A percentile compares a stretch with the other conserved stretches of the same genome.
Conservation (phyloP, 2,888 invertebrate species). For the Meiosimyza platycephala region DNA sequence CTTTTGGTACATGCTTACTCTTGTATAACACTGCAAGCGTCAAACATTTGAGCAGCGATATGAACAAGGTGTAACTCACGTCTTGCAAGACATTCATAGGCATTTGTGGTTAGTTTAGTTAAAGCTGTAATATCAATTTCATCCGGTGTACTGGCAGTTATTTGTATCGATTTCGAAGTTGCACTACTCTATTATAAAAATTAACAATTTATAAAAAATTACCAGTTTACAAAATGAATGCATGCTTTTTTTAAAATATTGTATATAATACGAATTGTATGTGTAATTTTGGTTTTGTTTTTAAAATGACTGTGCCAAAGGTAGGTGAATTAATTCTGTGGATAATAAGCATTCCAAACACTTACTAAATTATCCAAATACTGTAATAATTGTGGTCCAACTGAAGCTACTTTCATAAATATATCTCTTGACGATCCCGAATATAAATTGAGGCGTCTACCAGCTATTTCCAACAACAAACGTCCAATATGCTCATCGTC, state of each 20-base stretch:
- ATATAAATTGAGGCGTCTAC: slow-evolving; percentile 79
- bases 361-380: slow-evolving; percentile 79
- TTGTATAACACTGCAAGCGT: slow-evolving; percentile 66
- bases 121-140: slow-evolving; percentile 61
- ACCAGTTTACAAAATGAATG: neutral
- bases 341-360: slow-evolving; percentile 52
- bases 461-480: slow-evolving; percentile 82
- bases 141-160: slow-evolving; percentile 57
- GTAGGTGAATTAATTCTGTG: slow-evolving; percentile 40
- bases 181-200: slow-evolving; percentile 41
- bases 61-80: slow-evolving; percentile 62
- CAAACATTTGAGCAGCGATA: slow-evolving; percentile 68
- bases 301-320: slow-evolving; percentile 18
- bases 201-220: neutral
- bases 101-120: slow-evolving; percentile 64
- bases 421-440: slow-evolving; percentile 72
- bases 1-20: slow-evolving; percentile 23
- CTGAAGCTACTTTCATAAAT: slow-evolving; percentile 77
- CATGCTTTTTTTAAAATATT: neutral
- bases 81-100: slow-evolving; percentile 65
- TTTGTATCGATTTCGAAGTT: slow-evolving; percentile 50
- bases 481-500: slow-evolving; percentile 78
- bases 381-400: slow-evolving; percentile 80
- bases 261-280: neutral
- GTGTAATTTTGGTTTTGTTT: neutral